Conservation (phyloP, 1,140 invertebrate species). For the Sarcophaga bullata region DNA sequence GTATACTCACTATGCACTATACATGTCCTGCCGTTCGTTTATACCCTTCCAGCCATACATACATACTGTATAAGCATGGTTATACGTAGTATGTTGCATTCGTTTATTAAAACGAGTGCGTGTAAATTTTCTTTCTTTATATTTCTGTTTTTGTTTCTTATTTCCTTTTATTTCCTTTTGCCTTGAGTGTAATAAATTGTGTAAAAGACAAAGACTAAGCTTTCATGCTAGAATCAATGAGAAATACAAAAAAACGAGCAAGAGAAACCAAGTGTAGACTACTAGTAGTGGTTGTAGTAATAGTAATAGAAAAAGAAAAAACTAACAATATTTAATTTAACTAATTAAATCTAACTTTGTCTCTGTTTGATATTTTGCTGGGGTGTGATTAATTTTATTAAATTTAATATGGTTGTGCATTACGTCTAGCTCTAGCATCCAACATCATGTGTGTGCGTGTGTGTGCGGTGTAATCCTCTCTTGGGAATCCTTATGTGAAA, state of each 20-base stretch:
- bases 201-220: background rate
- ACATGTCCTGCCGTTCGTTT: too few species aligned
- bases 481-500: too few species aligned
- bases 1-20: too few species aligned
- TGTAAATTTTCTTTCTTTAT: conserved; percentile 48
- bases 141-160: background rate
- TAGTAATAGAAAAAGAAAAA: background rate
- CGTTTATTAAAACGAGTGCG: conserved; percentile 4
- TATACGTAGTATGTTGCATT: background rate
- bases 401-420: background rate
- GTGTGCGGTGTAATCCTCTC: too few species aligned
- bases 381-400: background rate
- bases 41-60: too few species aligned
- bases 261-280: too few species aligned
- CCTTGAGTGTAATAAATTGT: conserved; percentile 1
- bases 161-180: background rate
- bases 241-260: too few species aligned
- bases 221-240: too few species aligned
- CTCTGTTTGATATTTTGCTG: conserved; percentile 1
- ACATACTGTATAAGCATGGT: too few species aligned
- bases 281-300: too few species aligned
- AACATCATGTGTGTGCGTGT: too few species aligned
- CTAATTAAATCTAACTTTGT: conserved; percentile 22
- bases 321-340: background rate
- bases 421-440: too few species aligned